A percentile compares a stretch with the other conserved stretches of the same genome.
These are phyloP conservation scores for Phalanger gymnotis DNA, from an alignment of 2,797 vertebrate genomes.

Conservation along the genomic window DNA sequence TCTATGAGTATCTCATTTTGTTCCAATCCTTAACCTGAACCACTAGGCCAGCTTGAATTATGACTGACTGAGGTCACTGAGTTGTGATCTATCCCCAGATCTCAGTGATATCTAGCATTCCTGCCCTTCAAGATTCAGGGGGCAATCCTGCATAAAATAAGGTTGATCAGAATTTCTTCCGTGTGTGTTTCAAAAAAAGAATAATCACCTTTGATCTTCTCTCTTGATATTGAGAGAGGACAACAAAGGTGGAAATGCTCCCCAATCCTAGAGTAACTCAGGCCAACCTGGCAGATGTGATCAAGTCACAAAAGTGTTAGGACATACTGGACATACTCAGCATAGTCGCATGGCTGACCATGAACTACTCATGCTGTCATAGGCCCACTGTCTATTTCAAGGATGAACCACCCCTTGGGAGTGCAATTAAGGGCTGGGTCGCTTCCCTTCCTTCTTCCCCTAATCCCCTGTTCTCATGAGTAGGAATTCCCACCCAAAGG, in stretches of 20 bases:
- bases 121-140: not conserved
- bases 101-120: not conserved
- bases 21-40: not conserved
- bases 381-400: not conserved
- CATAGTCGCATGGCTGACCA: not conserved
- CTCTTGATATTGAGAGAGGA: not conserved
- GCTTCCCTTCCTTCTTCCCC: constrained; percentile 56
- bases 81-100: not conserved
- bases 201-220: constrained; percentile 7
- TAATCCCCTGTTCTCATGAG: not conserved
- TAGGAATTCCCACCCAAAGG: constrained; percentile 60
- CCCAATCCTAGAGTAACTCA: not conserved
- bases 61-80: not conserved
- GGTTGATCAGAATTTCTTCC: not conserved
- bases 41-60: not conserved
- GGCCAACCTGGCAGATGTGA: not conserved
- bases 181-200: not conserved
- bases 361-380: not conserved
- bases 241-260: not conserved
- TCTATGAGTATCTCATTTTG: not conserved
- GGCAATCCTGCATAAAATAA: not conserved
- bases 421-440: not conserved
- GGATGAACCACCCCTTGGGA: constrained; percentile 59
- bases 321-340: not conserved
- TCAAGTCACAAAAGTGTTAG: not conserved